phyloP scores from a whole-genome alignment of 2,797 vertebrate species.

The Margarornis squamiger region DNA sequence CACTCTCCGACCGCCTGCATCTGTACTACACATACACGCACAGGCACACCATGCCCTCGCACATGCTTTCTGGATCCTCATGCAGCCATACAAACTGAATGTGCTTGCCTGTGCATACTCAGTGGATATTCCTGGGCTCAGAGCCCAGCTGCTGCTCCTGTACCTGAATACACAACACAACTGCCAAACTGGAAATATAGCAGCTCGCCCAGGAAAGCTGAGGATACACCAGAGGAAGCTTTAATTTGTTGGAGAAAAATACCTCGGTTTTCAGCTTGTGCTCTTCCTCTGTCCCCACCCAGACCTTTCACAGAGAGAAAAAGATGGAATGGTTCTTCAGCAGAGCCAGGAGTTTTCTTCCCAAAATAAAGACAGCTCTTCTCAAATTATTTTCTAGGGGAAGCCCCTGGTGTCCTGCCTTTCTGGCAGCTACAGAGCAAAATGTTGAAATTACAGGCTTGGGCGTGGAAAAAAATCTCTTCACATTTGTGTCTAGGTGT shows the following conservation, averaged over 20 bases:
- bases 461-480: slow-evolving; percentile 23
- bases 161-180: not conserved
- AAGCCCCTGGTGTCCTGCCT: slow-evolving; percentile 19
- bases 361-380: slow-evolving; percentile 37
- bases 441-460: slow-evolving; percentile 50
- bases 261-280: not conserved
- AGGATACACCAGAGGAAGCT: not conserved
- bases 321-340: slow-evolving; percentile 14
- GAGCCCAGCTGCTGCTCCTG: not conserved
- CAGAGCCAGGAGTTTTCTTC: slow-evolving; percentile 42
- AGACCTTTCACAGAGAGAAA: slow-evolving; percentile 8
- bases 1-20: not conserved
- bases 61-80: not conserved
- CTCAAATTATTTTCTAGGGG: slow-evolving; percentile 28
- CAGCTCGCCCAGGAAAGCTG: slow-evolving; percentile 19
- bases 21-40: not conserved
- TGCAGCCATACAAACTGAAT: not conserved
- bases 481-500: slow-evolving; percentile 40
- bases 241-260: slow-evolving; percentile 8
- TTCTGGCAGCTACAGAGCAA: slow-evolving; percentile 52
- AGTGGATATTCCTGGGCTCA: not conserved
- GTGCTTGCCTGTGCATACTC: not conserved
- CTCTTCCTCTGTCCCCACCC: not conserved
- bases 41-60: not conserved
- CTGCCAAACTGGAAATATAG: not conserved